A percentile compares a stretch with the other conserved stretches of the same genome.
Evolutionary conservation across 2,113 vertebrate species (phyloP).

Genomic region (Spilogale gracilis): DNA sequence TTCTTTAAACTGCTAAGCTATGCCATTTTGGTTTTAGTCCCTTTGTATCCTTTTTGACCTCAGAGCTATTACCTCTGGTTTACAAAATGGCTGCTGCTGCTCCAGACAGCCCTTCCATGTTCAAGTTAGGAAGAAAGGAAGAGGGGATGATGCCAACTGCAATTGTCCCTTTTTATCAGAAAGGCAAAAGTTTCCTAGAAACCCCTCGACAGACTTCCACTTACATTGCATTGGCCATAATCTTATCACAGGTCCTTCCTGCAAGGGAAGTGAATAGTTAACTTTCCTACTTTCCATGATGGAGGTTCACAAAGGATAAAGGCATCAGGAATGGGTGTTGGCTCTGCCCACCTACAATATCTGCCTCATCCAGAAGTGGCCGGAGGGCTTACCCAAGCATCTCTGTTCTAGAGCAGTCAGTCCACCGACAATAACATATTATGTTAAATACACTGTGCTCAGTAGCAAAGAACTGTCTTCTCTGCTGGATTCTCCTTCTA

Average conservation of each 20-base stretch:
- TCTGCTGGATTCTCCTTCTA: not conserved
- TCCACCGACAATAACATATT: not conserved
- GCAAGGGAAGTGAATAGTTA: not conserved
- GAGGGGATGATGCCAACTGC: not conserved
- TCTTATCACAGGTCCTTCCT: not conserved
- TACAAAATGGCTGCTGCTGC: not conserved
- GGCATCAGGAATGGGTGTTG: not conserved
- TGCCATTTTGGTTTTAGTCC: not conserved
- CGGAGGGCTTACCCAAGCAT: not conserved
- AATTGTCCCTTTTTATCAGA: not conserved
- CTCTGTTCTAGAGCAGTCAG: not conserved
- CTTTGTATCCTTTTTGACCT: not conserved
- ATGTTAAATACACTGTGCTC: not conserved
- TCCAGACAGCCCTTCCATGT: not conserved
- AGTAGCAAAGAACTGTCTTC: not conserved
- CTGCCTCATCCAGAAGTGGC: not conserved
- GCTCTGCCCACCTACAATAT: not conserved
- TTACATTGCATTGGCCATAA: not conserved
- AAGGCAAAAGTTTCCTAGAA: constrained; percentile 37
- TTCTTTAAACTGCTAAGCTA: constrained; percentile 25
- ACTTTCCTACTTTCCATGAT: not conserved
- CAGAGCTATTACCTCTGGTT: not conserved
- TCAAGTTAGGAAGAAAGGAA: not conserved
- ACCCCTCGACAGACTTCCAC: not conserved
- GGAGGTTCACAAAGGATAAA: not conserved